These are phyloP conservation scores for Leptosomus discolor DNA, from an alignment of 2,113 vertebrate species.

Conservation along the genomic window DNA sequence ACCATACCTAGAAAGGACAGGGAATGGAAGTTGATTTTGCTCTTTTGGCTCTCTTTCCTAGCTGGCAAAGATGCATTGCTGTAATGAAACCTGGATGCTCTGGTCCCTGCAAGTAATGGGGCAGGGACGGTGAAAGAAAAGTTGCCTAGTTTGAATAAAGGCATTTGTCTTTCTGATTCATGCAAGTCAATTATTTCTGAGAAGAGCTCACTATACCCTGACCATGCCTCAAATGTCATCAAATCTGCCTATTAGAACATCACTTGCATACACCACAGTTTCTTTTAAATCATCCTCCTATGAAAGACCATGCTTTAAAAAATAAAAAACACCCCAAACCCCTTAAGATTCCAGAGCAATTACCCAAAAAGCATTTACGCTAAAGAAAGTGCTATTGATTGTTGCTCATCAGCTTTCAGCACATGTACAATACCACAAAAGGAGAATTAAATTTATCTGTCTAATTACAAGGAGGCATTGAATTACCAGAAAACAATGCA, in stretches of 20 bases:
- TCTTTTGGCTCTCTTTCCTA: not conserved
- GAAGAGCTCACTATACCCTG: not conserved
- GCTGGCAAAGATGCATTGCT: not conserved
- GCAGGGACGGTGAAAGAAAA: not conserved
- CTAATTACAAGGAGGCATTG: not conserved
- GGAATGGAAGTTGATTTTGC: not conserved
- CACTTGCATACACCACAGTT: not conserved
- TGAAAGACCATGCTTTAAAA: not conserved
- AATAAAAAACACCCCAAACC: not conserved
- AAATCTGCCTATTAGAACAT: not conserved
- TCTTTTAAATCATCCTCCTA: not conserved
- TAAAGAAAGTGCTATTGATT: not conserved
- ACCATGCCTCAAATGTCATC: not conserved
- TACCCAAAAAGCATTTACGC: constrained; percentile 4
- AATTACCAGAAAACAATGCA: not conserved
- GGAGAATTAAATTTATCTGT: constrained; percentile 1
- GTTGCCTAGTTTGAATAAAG: not conserved
- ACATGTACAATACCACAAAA: not conserved
- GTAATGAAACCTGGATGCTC: not conserved
- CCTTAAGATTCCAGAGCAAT: not conserved
- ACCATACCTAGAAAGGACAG: not conserved
- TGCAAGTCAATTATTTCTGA: not conserved
- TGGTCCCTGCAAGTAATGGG: not conserved
- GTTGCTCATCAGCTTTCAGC: constrained; percentile 6
- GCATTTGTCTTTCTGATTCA: not conserved